Percentiles rank a stretch among this genome's conserved stretches.
phyloP scores from a whole-genome alignment of 2,113 vertebrate genomes.

The Podiceps cristatus region DNA sequence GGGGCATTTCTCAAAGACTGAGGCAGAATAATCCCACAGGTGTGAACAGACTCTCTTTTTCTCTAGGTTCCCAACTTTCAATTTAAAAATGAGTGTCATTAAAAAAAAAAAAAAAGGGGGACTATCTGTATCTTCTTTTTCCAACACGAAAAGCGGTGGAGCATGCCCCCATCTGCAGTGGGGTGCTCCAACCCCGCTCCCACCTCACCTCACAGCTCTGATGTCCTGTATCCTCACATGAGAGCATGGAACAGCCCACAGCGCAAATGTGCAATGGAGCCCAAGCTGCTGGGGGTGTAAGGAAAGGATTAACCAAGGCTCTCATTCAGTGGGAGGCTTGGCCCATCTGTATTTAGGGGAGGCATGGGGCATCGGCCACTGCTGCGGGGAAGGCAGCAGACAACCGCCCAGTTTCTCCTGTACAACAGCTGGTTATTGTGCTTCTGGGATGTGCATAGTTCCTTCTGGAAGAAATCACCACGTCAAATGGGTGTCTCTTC shows the following conservation, averaged over 20 bases:
- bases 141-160: not conserved
- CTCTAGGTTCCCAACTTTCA: not conserved
- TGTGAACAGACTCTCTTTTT: not conserved
- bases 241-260: not conserved
- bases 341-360: not conserved
- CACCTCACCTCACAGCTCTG: not conserved
- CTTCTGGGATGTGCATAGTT: slow-evolving; percentile 25
- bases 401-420: not conserved
- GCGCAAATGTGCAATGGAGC: not conserved
- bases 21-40: not conserved
- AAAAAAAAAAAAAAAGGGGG: not conserved
- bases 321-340: not conserved
- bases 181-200: not conserved
- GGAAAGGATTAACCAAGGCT: not conserved
- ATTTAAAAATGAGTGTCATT: not conserved
- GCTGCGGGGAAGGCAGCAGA: not conserved
- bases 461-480: slow-evolving; percentile 40
- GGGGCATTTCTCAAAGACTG: not conserved
- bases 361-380: not conserved
- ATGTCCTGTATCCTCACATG: not conserved
- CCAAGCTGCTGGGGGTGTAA: not conserved
- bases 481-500: slow-evolving; percentile 8
- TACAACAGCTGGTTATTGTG: slow-evolving; percentile 38
- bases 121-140: not conserved
- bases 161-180: not conserved